These are phyloP conservation scores for Orientallactaga sibirica DNA, from an alignment of 2,797 vertebrate genomes.

Conservation along the genomic window DNA sequence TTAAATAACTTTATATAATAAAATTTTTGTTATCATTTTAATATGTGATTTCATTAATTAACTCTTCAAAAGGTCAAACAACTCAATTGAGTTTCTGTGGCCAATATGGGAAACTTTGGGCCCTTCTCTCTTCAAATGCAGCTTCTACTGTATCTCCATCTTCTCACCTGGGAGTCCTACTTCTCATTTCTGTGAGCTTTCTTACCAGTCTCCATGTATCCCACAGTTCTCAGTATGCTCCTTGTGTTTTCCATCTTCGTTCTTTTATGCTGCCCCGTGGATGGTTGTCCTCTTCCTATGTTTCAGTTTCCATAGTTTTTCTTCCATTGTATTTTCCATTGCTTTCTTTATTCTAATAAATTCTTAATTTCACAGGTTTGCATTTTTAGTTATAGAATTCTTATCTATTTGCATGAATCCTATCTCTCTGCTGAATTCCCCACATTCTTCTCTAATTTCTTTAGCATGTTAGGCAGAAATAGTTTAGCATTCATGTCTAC, in stretches of 20 bases:
- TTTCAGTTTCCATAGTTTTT: not conserved
- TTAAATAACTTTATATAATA: not conserved
- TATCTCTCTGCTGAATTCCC: not conserved
- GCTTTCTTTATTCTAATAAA: not conserved
- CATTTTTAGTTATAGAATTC: not conserved
- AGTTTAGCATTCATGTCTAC: not conserved
- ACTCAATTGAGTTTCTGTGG: not conserved
- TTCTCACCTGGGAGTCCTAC: not conserved
- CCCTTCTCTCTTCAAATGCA: not conserved
- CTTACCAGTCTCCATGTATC: not conserved
- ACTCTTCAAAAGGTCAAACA: not conserved
- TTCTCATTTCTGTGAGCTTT: not conserved
- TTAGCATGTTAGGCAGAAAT: not conserved
- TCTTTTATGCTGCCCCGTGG: not conserved
- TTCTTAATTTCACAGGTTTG: not conserved
- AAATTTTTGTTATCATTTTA: not conserved
- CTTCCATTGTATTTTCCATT: not conserved
- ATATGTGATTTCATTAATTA: not conserved
- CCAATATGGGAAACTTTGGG: not conserved
- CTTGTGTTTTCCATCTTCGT: not conserved
- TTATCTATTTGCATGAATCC: not conserved
- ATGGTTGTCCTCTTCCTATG: not conserved
- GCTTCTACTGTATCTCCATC: not conserved
- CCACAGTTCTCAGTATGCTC: not conserved
- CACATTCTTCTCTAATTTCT: not conserved